Conservation (phyloP, 2,797 vertebrate genomes). For the Linurgus olivaceus region DNA sequence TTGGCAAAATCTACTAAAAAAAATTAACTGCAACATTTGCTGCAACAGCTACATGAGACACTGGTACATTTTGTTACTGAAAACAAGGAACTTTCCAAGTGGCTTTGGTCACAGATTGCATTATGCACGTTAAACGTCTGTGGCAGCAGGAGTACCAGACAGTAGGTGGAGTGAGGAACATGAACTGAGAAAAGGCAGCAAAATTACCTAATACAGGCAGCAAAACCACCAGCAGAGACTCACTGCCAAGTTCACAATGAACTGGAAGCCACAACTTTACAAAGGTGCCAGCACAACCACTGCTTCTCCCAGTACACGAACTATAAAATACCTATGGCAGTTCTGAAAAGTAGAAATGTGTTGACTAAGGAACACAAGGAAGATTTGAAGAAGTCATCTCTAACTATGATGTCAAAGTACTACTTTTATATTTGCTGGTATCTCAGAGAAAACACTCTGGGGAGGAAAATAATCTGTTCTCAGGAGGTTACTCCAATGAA, state of each 20-base stretch:
- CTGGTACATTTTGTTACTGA: background rate
- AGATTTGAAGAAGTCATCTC: background rate
- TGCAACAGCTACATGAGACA: background rate
- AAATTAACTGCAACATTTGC: background rate
- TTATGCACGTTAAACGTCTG: background rate
- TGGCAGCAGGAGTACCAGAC: background rate
- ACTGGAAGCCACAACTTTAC: background rate
- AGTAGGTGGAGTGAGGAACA: background rate
- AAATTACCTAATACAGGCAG: background rate
- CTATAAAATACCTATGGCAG: background rate
- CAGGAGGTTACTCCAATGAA: background rate
- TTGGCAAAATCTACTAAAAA: background rate
- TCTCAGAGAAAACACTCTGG: background rate
- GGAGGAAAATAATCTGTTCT: background rate
- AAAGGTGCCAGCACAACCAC: background rate
- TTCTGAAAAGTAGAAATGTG: background rate
- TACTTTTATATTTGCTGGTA: background rate
- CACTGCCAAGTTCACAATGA: background rate
- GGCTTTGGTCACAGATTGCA: background rate
- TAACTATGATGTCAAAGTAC: background rate
- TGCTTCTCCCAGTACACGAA: background rate
- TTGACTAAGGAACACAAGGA: background rate
- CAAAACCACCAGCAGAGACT: background rate
- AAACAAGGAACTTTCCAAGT: background rate
- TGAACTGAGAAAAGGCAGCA: background rate